Evolutionary conservation across 2,888 invertebrate genomes (phyloP).

Genomic region (Holacanthella duospinosa): DNA sequence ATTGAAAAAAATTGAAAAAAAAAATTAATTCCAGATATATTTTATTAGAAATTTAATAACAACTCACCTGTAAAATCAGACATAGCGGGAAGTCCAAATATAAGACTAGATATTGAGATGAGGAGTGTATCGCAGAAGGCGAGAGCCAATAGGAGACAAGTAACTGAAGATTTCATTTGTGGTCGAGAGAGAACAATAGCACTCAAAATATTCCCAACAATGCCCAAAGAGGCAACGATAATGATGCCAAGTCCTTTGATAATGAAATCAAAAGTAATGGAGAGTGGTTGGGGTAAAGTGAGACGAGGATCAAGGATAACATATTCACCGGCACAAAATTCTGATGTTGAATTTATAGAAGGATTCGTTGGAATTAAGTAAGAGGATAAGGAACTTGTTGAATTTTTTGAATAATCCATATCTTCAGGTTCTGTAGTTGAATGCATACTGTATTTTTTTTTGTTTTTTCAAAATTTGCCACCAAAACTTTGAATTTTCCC

Average conservation of each 20-base stretch:
- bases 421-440: background rate
- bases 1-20: no score
- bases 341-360: background rate
- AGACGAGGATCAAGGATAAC: background rate
- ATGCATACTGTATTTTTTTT: no score
- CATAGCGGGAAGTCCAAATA: constrained; percentile 78
- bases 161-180: constrained; percentile 92
- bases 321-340: background rate
- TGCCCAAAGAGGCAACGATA: constrained; percentile 56
- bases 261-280: constrained; percentile 53
- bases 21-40: no score
- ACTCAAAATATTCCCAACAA: constrained; percentile 80
- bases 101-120: constrained; percentile 68
- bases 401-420: background rate
- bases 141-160: constrained; percentile 83
- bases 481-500: no score
- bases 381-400: background rate
- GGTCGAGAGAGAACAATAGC: constrained; percentile 83
- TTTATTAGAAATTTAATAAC: no score
- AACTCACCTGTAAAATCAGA: constrained; percentile 76
- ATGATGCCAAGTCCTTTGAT: constrained; percentile 72
- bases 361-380: background rate
- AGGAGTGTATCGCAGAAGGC: constrained; percentile 88
- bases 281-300: background rate
- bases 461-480: no score